Base-by-base conservation (phyloP, 2,113 vertebrate species). In the Crypturellus undulatus region DNA sequence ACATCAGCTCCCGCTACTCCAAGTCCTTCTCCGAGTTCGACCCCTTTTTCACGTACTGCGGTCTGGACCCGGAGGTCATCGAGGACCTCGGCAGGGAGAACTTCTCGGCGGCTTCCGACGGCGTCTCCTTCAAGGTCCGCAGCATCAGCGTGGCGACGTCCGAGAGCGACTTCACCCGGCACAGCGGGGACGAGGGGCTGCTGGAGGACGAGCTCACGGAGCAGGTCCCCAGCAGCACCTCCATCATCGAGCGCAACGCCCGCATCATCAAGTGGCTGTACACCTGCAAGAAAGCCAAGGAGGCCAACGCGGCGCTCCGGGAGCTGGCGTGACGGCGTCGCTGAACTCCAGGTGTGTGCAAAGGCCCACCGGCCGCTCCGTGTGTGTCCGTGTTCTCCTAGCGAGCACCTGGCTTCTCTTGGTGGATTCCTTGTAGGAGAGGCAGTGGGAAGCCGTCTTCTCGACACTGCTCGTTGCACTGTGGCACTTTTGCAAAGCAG, bases 181-280 rank as follows among this genome's bases (percentile, higher is more conserved):
- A 96, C 92, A 99, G 99, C 6, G 98, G 98, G 47, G 98, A 97
- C 0, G 98, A 98, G 2, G 98, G 98, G 24, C 97, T 98, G n/a
- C 97, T 98, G 94, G 98, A 98, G 84, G 98, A 98, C 1, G 98
- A 98, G 24, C 95, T 99, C 34, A 89, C 92, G 0, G 97, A 98
- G 84, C 99, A 98, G 68, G 95, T 92, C 25, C 97, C 98, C 3
- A 96, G 96, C 47, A 93, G 93, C 43, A 98, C 98, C 0, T 99
- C 99, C 0, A 98, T 99, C 7, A 94, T 99, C 3, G 99, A 99
- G 95, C 98, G 99, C 92, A 99, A 99, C 9, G 99, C 99, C n/a
- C 98, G 99, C 69, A 98, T 99, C 79, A 99, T 99, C 97, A 99
- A 99, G 71, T 99, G 99, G 99, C 92, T 99, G 85, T 99, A 99